Evolutionary conservation across 1,140 invertebrate genomes (phyloP), one percentile per base, ranked within the genome.

Genomic region (Chironomus striatipennis): DNA sequence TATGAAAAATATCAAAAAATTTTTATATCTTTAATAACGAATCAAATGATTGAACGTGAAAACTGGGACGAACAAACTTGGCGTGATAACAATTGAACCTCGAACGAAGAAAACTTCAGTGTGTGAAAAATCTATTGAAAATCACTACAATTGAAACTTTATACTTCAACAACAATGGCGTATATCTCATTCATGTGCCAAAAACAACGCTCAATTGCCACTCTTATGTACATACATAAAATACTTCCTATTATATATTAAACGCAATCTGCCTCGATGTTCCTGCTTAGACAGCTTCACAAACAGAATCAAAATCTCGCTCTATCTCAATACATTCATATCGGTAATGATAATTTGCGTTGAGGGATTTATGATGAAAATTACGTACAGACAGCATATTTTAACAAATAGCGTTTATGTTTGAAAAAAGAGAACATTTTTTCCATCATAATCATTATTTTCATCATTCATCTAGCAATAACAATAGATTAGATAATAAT

Each of bases 191-290:
- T 34, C 24, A 34, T 34, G 24, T 57, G 47, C 47, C 47, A 57
- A 57, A 57, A 57, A 57, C 47, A 57, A 57, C 47, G 47, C 47
- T 57, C 12, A 57, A 57, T 57, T 57, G 47, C 47, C 47, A 57
- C n/a, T 57, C 12, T 57, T 57, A 57, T 57, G 12, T 5, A 57
- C 5, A 57, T 57, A n/a, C 47, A 57, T 12, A 57, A 57, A 57
- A 57, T 57, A 15, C 47, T 57, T 57, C 47, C 47, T 57, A 57
- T 57, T 57, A 57, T 57, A 4, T 57, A 34, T 57, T 57, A 15
- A 5, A n/a, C 8, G n/a, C 47, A 57, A 57, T 57, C n/a, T 57
- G 47, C 8, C 8, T n/a, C 47, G 47, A 57, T 57, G n/a, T 57
- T 12, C 9, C 24, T 57, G 47, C 47, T 57, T 57, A 57, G 47